Percentiles rank a stretch among this genome's conserved stretches.
Evolutionary conservation across 2,888 invertebrate genomes (phyloP).

Genomic region (Zootermopsis nevadensis): DNA sequence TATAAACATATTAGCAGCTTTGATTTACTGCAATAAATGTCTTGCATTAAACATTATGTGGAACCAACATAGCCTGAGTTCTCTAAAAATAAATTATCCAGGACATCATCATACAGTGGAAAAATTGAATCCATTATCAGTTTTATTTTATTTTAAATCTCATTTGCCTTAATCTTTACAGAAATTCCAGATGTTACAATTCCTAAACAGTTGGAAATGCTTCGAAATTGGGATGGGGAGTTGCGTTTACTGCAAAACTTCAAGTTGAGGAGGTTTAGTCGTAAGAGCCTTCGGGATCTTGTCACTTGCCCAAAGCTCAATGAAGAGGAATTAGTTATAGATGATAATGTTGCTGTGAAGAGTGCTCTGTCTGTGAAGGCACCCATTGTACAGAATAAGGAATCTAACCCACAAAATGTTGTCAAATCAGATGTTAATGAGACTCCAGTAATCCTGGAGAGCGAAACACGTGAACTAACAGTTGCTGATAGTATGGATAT

Average conservation of each 20-base stretch:
- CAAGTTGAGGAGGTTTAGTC: slow-evolving; percentile 71
- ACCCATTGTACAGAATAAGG: neutral
- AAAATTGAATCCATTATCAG: too few relatives aligned
- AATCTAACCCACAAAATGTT: neutral
- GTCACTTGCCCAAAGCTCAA: neutral
- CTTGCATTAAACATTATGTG: too few relatives aligned
- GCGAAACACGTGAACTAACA: neutral
- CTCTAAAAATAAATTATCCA: too few relatives aligned
- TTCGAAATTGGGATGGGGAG: slow-evolving; percentile 77
- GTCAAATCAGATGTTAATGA: neutral
- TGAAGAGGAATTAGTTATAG: neutral
- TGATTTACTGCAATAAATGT: too few relatives aligned
- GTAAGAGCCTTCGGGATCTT: slow-evolving; percentile 55
- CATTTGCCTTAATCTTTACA: slow-evolving; percentile 55
- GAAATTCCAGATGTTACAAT: slow-evolving; percentile 81
- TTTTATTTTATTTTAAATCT: neutral
- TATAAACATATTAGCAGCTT: too few relatives aligned
- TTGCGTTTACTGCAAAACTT: slow-evolving; percentile 74
- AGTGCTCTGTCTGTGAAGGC: neutral
- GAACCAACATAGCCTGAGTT: too few relatives aligned
- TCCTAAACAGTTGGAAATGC: slow-evolving; percentile 68
- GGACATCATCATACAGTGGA: too few relatives aligned
- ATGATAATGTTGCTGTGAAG: neutral
- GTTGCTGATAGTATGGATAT: slow-evolving; percentile 11
- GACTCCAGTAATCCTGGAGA: neutral